phyloP scores from a whole-genome alignment of 2,113 vertebrate genomes.

The Nyctereutes procyonoides region DNA sequence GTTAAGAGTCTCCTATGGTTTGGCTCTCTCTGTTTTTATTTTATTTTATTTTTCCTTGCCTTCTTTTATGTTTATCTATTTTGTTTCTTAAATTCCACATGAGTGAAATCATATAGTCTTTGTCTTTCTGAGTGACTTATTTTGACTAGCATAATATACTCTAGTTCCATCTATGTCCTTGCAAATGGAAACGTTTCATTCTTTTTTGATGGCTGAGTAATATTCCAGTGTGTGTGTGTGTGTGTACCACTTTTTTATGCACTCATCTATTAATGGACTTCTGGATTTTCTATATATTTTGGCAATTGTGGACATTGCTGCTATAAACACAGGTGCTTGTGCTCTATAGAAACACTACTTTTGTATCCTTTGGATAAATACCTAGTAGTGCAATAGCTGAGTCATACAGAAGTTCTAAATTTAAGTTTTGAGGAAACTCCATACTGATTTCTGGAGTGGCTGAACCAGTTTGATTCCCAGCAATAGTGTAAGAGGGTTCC shows the following conservation, averaged over 20 bases:
- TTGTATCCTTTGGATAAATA: background rate
- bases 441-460: background rate
- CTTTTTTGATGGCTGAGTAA: background rate
- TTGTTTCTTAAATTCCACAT: background rate
- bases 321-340: background rate
- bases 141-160: background rate
- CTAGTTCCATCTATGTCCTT: background rate
- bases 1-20: background rate
- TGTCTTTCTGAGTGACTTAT: background rate
- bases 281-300: too few relatives aligned
- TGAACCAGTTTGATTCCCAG: background rate
- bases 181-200: too few relatives aligned
- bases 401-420: background rate
- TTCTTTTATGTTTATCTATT: background rate
- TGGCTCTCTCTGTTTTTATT: background rate
- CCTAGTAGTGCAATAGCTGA: background rate
- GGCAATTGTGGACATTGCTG: background rate
- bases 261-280: background rate
- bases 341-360: background rate
- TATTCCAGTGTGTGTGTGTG: too few relatives aligned
- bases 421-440: background rate
- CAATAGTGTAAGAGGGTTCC: background rate
- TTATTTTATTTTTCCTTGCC: background rate
- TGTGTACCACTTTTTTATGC: background rate
- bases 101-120: background rate